These are phyloP conservation scores for Dolichoris vasculosae DNA, from an alignment of 1,140 invertebrate genomes.

Conservation along the genomic window DNA sequence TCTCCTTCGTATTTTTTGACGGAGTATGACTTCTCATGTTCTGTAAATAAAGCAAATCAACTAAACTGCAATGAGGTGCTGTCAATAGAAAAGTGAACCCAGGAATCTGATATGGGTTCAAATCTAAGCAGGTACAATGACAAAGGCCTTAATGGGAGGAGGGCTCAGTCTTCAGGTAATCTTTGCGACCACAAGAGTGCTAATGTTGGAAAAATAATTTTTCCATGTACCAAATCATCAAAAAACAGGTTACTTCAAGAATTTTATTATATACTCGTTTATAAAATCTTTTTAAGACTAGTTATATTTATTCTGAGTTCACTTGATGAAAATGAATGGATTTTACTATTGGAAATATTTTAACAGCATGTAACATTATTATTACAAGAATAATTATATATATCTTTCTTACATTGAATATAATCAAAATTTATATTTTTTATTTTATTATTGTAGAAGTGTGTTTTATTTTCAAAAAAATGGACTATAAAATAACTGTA, in stretches of 20 bases:
- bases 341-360: too few relatives aligned
- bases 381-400: too few relatives aligned
- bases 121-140: conserved; percentile 83
- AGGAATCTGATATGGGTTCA: conserved; percentile 78
- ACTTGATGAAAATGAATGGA: too few relatives aligned
- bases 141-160: conserved; percentile 80
- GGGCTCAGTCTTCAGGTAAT: conserved; percentile 81
- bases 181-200: conserved; percentile 72
- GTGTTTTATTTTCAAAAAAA: too few relatives aligned
- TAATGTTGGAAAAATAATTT: conserved; percentile 70
- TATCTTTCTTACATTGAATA: too few relatives aligned
- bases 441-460: too few relatives aligned
- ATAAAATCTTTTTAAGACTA: too few relatives aligned
- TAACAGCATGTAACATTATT: too few relatives aligned
- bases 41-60: conserved; percentile 68
- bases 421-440: too few relatives aligned
- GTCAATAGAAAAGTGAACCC: not conserved
- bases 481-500: too few relatives aligned
- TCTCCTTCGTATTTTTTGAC: not conserved
- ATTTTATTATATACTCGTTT: too few relatives aligned
- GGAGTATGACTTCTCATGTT: conserved; percentile 45
- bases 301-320: too few relatives aligned
- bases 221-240: conserved; percentile 66
- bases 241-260: conserved; percentile 68
- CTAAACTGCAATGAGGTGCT: conserved; percentile 54